Percentiles rank a stretch among this genome's conserved stretches.
Conservation (phyloP, 92 coral and sea anemone genomes). For the Galaxea fascicularis region DNA sequence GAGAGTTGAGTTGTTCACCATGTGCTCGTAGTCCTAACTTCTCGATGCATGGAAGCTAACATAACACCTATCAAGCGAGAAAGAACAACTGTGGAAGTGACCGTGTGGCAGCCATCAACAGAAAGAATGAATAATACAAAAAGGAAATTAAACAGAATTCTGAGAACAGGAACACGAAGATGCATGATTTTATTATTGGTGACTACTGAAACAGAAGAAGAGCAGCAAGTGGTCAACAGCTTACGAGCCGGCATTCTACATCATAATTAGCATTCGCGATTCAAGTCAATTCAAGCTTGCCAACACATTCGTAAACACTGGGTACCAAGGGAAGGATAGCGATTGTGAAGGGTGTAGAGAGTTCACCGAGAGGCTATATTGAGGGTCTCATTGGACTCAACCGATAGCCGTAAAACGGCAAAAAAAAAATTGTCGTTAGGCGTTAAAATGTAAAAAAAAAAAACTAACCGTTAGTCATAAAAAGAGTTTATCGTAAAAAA, state of each 20-base stretch:
- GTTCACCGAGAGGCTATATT: slow-evolving; percentile 43
- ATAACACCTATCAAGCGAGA: slow-evolving; percentile 50
- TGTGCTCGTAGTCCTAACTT: no score
- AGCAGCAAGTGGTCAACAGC: no score
- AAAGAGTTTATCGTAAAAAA: no score
- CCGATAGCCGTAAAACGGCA: slow-evolving; percentile 50
- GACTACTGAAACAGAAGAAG: slow-evolving; percentile 67
- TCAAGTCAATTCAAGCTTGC: no score
- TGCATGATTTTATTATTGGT: slow-evolving; percentile 40
- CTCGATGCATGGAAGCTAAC: no score
- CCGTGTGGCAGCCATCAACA: slow-evolving; percentile 43
- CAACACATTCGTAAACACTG: no score
- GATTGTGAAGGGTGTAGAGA: no score
- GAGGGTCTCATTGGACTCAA: slow-evolving; percentile 46
- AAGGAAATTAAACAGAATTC: slow-evolving; percentile 44
- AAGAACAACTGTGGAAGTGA: neutral
- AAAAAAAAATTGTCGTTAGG: slow-evolving; percentile 15
- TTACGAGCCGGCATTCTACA: slow-evolving; percentile 66
- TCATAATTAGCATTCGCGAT: slow-evolving; percentile 32
- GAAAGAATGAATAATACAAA: slow-evolving; percentile 66
- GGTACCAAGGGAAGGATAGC: no score
- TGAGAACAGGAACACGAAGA: slow-evolving; percentile 49
- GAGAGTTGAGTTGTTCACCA: no score
- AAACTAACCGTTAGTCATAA: slow-evolving; percentile 23
- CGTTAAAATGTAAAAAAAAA: slow-evolving; percentile 60